These are phyloP conservation scores for Varanus salvator DNA, from an alignment of 2,113 vertebrate genomes.

Conservation along the genomic window DNA sequence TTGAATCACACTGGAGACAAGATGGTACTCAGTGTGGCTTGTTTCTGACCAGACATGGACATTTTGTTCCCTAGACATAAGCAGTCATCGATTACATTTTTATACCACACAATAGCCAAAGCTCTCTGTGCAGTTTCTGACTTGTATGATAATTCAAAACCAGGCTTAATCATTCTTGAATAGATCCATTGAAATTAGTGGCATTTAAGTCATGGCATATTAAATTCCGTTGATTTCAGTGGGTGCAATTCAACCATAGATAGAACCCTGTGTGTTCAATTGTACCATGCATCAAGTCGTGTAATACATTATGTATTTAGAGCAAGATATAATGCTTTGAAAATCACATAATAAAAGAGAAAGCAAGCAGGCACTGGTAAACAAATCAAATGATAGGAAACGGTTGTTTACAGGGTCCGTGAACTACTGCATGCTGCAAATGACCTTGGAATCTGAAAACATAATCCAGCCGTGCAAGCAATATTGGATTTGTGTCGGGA, in stretches of 20 bases:
- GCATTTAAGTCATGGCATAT: no score
- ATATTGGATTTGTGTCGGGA: slow-evolving; percentile 70
- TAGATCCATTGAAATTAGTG: no score
- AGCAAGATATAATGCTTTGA: neutral
- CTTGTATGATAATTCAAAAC: no score
- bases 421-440: slow-evolving; percentile 46
- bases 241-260: neutral
- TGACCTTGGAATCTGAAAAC: slow-evolving; percentile 65
- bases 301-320: neutral
- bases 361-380: neutral
- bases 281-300: neutral
- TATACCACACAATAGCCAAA: no score
- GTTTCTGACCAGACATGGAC: no score
- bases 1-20: no score
- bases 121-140: no score
- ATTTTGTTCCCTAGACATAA: no score
- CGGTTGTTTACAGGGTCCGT: slow-evolving; percentile 37
- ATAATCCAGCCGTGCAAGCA: slow-evolving; percentile 48
- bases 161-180: no score
- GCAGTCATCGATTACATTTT: no score
- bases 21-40: no score
- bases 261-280: neutral
- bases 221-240: no score
- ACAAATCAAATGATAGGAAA: slow-evolving; percentile 35
- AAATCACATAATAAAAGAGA: neutral